Conservation (phyloP, 2,113 vertebrate species). For the Amphiprion percula region DNA sequence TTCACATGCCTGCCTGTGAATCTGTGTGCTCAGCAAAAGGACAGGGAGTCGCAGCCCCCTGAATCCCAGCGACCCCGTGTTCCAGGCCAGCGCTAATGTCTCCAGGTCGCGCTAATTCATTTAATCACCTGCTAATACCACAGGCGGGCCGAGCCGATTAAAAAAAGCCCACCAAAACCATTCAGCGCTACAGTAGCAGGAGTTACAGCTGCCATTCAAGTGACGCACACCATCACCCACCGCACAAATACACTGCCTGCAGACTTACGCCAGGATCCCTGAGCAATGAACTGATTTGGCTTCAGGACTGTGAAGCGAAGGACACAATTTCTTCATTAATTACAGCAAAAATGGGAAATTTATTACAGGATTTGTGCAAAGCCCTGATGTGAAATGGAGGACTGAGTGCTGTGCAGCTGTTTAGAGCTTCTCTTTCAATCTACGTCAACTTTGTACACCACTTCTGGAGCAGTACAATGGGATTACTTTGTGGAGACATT, state of each 20-base stretch:
- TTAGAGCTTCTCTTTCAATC: background rate
- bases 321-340: conserved; percentile 42
- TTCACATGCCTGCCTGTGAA: conserved; percentile 40
- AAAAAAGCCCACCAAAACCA: conserved; percentile 42
- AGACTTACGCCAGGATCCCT: conserved; percentile 1
- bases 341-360: conserved; percentile 2
- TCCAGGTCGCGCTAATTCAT: conserved; percentile 60
- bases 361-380: conserved; percentile 23
- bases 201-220: conserved; percentile 34
- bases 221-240: conserved; percentile 6
- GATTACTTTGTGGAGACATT: conserved; percentile 34
- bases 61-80: conserved; percentile 19
- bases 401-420: background rate
- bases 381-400: background rate
- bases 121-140: conserved; percentile 68
- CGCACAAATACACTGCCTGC: background rate
- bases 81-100: conserved; percentile 50
- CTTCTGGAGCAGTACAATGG: conserved; percentile 2
- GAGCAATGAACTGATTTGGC: conserved; percentile 13
- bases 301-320: background rate
- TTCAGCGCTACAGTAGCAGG: conserved; percentile 20
- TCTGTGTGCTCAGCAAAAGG: conserved; percentile 24
- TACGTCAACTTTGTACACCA: conserved; percentile 17
- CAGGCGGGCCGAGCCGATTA: conserved; percentile 57
- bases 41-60: conserved; percentile 1